These are phyloP conservation scores for Bombus soroeensis DNA, from an alignment of 1,140 invertebrate genomes.

Conservation along the genomic window DNA sequence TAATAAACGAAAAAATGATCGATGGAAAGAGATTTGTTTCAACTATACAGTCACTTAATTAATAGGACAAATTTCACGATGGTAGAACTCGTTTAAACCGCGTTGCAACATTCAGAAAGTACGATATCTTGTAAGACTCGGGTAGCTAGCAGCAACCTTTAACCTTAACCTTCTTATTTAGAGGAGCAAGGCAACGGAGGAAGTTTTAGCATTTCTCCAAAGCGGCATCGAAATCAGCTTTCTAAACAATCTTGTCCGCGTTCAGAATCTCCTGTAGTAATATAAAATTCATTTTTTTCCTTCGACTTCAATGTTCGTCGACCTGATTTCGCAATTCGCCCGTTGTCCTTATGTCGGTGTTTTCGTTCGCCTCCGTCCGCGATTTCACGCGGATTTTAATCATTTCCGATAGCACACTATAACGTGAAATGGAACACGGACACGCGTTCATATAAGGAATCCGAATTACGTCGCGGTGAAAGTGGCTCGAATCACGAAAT, in stretches of 20 bases:
- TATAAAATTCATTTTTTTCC: constrained; percentile 45
- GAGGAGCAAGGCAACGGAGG: not conserved
- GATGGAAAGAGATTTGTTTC: not conserved
- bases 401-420: not conserved
- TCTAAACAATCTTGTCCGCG: constrained; percentile 46
- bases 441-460: constrained; percentile 27
- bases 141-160: constrained; percentile 4
- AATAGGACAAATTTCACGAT: constrained; percentile 5
- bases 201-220: constrained; percentile 32
- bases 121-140: not conserved
- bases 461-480: constrained; percentile 37
- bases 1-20: not conserved
- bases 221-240: constrained; percentile 21
- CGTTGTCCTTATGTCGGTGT: not conserved
- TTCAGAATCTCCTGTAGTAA: constrained; percentile 24
- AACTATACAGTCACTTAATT: not conserved
- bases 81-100: not conserved
- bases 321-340: not conserved
- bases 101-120: not conserved
- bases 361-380: not conserved
- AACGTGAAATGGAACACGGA: not conserved
- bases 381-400: constrained; percentile 41
- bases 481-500: constrained; percentile 31
- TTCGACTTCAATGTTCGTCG: not conserved
- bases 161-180: constrained; percentile 25